Percentiles rank a stretch among this genome's conserved stretches.
Evolutionary conservation across 2,113 vertebrate species (phyloP).

Genomic region (Paratilapia polleni): DNA sequence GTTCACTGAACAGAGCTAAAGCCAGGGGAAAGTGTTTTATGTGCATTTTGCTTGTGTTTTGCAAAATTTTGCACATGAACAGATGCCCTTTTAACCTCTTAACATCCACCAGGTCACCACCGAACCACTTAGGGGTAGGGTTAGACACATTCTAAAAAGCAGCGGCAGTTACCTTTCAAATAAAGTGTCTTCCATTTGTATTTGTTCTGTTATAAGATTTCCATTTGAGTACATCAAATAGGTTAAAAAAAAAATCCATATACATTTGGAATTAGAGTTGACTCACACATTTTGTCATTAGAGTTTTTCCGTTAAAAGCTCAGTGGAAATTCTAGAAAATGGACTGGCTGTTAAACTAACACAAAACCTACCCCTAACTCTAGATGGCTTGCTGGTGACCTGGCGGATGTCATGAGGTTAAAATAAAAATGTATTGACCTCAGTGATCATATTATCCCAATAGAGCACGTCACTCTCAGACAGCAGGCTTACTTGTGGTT

Average conservation of each 20-base stretch:
- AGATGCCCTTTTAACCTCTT: not conserved
- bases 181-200: not conserved
- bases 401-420: not conserved
- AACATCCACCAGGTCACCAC: not conserved
- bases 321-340: too few relatives aligned
- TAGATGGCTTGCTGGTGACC: too few relatives aligned
- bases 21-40: not conserved
- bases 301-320: too few relatives aligned
- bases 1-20: conserved; percentile 2
- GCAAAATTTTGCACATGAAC: not conserved
- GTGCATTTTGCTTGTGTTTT: not conserved
- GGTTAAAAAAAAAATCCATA: too few relatives aligned
- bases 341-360: too few relatives aligned
- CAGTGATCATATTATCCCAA: not conserved
- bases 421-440: not conserved
- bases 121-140: not conserved
- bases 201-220: not conserved
- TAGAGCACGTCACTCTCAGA: too few relatives aligned
- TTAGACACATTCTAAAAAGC: not conserved
- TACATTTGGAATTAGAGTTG: too few relatives aligned
- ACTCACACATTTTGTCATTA: too few relatives aligned
- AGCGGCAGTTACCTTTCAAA: not conserved
- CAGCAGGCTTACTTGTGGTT: too few relatives aligned
- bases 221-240: too few relatives aligned
- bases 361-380: not conserved